phyloP scores from a whole-genome alignment of 1,140 invertebrate species.

The Aphis gossypii region DNA sequence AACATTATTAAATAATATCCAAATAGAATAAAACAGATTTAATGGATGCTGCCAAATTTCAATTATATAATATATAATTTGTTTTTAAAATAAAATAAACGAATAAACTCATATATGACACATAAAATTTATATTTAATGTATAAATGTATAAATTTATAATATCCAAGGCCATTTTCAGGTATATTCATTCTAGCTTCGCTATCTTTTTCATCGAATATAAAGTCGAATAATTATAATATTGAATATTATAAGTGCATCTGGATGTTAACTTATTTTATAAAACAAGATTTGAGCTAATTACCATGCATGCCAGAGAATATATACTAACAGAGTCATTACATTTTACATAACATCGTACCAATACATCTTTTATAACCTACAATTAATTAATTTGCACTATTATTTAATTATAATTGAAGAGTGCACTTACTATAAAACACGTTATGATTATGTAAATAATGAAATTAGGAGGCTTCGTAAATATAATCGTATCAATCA shows the following conservation, averaged over 20 bases:
- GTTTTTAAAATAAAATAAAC: not conserved
- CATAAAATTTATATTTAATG: not conserved
- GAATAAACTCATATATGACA: not conserved
- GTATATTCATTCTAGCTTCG: not conserved
- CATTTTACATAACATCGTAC: not conserved
- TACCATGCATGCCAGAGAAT: not conserved
- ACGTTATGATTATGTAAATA: not conserved
- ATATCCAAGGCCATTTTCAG: not conserved
- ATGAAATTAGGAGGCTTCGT: too few relatives aligned
- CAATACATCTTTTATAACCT: too few relatives aligned
- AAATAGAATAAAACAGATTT: not conserved
- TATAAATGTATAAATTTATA: not conserved
- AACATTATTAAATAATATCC: not conserved
- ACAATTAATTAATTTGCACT: not conserved
- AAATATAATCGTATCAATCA: too few relatives aligned
- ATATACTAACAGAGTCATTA: too few relatives aligned
- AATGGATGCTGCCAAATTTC: not conserved
- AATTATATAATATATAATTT: not conserved
- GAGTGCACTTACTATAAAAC: not conserved
- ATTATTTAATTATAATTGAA: not conserved
- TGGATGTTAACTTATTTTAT: not conserved
- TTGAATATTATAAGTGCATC: not conserved
- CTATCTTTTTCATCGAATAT: not conserved
- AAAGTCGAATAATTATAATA: not conserved
- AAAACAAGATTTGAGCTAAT: not conserved